Conservation (phyloP, 1,140 invertebrate genomes). For the Mya arenaria region DNA sequence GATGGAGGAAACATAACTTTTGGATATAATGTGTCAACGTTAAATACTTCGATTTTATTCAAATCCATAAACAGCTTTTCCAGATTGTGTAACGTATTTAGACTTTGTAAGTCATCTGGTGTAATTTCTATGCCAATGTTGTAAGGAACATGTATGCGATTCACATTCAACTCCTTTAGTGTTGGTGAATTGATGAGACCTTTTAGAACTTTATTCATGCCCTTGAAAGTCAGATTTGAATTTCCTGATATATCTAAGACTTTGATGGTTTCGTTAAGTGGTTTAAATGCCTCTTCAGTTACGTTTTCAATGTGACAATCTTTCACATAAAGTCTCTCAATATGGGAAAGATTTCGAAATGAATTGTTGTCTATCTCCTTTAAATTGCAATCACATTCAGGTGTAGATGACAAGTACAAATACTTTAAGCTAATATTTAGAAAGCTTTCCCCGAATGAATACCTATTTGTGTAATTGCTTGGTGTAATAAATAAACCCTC, state of each 20-base stretch:
- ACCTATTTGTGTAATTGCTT: background rate
- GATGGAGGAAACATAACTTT: background rate
- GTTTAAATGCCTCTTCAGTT: too few species aligned
- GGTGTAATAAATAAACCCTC: background rate
- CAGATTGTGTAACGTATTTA: background rate
- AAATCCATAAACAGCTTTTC: background rate
- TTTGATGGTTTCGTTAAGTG: background rate
- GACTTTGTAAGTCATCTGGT: background rate
- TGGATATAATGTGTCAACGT: background rate
- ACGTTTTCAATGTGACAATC: too few species aligned
- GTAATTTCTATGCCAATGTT: background rate
- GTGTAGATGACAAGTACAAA: too few species aligned
- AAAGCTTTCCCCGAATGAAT: background rate
- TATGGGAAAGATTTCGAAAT: too few species aligned
- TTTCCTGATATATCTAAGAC: background rate
- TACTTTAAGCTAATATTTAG: background rate
- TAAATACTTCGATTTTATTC: slow-evolving; percentile 50
- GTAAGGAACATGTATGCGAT: background rate
- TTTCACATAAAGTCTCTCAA: too few species aligned
- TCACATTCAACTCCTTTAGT: background rate
- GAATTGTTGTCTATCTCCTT: too few species aligned
- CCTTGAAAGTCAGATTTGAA: background rate
- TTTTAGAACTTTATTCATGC: background rate
- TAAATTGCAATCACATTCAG: too few species aligned
- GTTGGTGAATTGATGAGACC: background rate